Conservation (phyloP, 2,797 vertebrate species). For the Dallia pectoralis region DNA sequence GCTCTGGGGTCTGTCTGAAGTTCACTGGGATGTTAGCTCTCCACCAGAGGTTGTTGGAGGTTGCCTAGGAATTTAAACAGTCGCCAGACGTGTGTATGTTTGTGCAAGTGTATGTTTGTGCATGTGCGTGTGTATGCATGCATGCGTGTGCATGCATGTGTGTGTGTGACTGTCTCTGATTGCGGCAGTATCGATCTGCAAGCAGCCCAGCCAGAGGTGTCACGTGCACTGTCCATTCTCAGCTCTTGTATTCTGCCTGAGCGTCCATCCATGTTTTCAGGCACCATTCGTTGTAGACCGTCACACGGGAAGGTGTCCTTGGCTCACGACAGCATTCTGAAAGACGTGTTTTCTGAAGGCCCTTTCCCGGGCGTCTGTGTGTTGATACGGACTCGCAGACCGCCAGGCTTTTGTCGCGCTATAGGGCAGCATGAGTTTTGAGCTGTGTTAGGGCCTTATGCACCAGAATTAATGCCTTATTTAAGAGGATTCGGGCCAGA, state of each 20-base stretch:
- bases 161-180: neutral
- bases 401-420: constrained; percentile 43
- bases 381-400: neutral
- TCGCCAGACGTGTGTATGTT: neutral
- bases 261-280: neutral
- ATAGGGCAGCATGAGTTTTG: constrained; percentile 23
- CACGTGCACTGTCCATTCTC: neutral
- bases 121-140: neutral
- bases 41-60: too few relatives aligned
- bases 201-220: neutral
- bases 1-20: too few relatives aligned
- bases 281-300: neutral
- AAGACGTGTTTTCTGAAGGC: constrained; percentile 21
- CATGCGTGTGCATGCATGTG: constrained; percentile 13
- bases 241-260: neutral
- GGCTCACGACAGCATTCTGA: neutral
- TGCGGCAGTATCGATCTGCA: neutral
- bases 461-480: constrained; percentile 62
- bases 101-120: neutral
- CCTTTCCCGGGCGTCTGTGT: constrained; percentile 39
- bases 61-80: too few relatives aligned
- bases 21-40: too few relatives aligned
- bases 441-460: constrained; percentile 61
- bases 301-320: neutral
- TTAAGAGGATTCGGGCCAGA: constrained; percentile 76